Evolutionary conservation across 2,888 invertebrate genomes (phyloP).

Genomic region (Dicranocentrus wangi): DNA sequence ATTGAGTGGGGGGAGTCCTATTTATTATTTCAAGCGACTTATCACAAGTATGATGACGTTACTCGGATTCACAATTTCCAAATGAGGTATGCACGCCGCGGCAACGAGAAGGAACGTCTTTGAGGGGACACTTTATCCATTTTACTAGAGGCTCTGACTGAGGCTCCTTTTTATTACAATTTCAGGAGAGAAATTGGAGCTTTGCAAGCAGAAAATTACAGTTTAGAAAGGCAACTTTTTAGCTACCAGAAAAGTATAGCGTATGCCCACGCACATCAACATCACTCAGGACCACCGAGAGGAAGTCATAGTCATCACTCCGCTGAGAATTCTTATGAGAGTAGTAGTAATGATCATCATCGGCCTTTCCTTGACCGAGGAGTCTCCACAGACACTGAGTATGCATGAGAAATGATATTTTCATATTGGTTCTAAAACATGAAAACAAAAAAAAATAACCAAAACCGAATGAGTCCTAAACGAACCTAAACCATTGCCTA

Average conservation of each 20-base stretch:
- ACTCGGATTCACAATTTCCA: constrained; percentile 87
- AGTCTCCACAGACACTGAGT: constrained; percentile 83
- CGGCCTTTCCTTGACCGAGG: constrained; percentile 76
- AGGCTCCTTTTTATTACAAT: neutral
- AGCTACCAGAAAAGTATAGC: constrained; percentile 88
- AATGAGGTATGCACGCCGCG: no score
- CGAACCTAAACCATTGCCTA: constrained; percentile 45
- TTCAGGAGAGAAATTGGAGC: constrained; percentile 84
- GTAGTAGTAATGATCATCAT: constrained; percentile 57
- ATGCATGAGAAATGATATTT: constrained; percentile 78
- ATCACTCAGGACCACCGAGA: constrained; percentile 26
- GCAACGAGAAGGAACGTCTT: no score
- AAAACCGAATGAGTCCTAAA: constrained; percentile 18
- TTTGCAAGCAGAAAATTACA: constrained; percentile 88
- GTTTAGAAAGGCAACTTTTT: constrained; percentile 86
- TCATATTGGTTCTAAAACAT: constrained; percentile 42
- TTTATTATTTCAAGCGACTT: constrained; percentile 85
- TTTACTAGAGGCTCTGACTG: no score
- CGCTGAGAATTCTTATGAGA: constrained; percentile 53
- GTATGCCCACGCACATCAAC: constrained; percentile 77
- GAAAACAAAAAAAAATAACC: constrained; percentile 11
- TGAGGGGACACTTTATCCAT: no score
- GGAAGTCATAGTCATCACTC: constrained; percentile 59
- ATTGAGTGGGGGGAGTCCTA: constrained; percentile 89
- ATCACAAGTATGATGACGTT: constrained; percentile 88